phyloP scores from a whole-genome alignment of 1,140 invertebrate genomes.

The Ectropis grisescens region DNA sequence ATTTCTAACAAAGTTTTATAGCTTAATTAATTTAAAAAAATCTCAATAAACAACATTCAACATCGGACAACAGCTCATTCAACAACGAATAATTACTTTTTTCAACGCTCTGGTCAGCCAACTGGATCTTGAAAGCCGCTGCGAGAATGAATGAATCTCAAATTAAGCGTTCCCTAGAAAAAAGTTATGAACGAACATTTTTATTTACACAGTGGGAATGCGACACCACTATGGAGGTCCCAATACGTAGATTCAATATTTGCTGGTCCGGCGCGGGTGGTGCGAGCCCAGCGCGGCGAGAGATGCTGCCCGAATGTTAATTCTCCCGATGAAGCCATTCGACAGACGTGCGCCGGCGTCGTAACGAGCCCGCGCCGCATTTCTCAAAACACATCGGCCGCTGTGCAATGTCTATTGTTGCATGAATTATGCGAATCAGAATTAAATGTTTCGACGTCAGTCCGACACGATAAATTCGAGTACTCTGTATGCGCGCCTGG shows the following conservation, averaged over 20 bases:
- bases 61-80: no score
- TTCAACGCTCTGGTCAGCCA: no score
- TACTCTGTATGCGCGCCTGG: no score
- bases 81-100: no score
- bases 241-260: constrained; percentile 45
- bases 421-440: constrained; percentile 37
- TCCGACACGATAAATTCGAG: no score
- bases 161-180: no score
- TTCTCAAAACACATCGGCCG: constrained; percentile 46
- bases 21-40: no score
- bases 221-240: constrained; percentile 43
- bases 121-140: no score
- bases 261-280: constrained; percentile 24
- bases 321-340: constrained; percentile 57
- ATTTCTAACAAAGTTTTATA: no score
- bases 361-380: constrained; percentile 31
- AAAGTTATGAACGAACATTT: no score
- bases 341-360: constrained; percentile 36
- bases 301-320: constrained; percentile 57
- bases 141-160: constrained; percentile 2
- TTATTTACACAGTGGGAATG: constrained; percentile 20
- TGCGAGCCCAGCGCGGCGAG: constrained; percentile 4
- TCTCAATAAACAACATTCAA: no score
- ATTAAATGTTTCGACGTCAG: constrained; percentile 14
- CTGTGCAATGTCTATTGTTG: constrained; percentile 40